Evolutionary conservation across 1,140 invertebrate genomes (phyloP), one percentile per base, ranked within the genome.

Genomic region (Sinonovacula constricta): DNA sequence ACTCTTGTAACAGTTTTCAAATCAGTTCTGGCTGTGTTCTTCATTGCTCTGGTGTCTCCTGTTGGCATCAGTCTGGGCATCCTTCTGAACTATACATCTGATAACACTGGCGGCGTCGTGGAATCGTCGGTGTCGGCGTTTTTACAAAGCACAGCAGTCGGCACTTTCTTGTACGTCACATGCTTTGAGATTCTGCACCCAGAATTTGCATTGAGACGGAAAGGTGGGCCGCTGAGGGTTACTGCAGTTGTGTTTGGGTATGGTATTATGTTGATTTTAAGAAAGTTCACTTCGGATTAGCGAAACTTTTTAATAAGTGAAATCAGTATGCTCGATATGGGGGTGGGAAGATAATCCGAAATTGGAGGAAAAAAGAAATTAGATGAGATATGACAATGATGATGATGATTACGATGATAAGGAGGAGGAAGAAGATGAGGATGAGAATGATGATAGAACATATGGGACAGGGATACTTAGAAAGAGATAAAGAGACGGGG

Each of bases 151-250:
- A 69, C 97, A n/a, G 96, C 96, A 14, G 95, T 95, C 10, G 97
- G 97, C 45, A 97, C 96, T 0, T 94, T 98, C 54, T 91, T 98
- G 0, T 98, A 98, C 89, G 95, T 98, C 49, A 96, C 96, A 0
- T 95, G 97, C 31, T 95, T 96, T 86, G 97, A 98, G 92, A 95
- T 98, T 36, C 90, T 98, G 45, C 96, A 89, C 3, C 86, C 90
- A 69, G 91, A 92, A 78, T 76, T 92, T 3, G 12, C 34, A 22
- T 30, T 33, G 14, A 31, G 3, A 14, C 28, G 36, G 15, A 45
- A 26, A 31, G 49, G 49, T 26, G 59, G 59, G 24, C 30, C 63
- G 15, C 28, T 62, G 7, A 62, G 59, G 26, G 31, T 34, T 24
- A 30, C 24, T 10, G n/a, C 70, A 10, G 51, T 45, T n/a, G 59